Base-by-base conservation (phyloP, 2,888 invertebrate species). In the Helobdella robusta region DNA sequence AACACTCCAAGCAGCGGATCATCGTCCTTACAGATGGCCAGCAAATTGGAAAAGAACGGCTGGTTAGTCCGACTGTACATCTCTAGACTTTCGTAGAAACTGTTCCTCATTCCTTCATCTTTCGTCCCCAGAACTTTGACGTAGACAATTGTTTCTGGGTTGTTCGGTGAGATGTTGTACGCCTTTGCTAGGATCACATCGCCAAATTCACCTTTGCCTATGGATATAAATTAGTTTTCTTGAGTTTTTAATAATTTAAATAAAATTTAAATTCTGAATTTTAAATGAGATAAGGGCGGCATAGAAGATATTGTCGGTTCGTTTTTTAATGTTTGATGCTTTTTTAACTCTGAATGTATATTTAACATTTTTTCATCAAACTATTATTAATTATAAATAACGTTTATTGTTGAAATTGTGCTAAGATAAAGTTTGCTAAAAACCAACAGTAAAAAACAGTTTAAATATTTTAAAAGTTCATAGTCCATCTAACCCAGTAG, bases 401-500 rank as follows among this genome's bases (percentile, higher is more conserved):
- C n/a, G n/a, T n/a, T n/a, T n/a, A n/a, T n/a, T n/a, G n/a, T n/a
- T n/a, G n/a, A n/a, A n/a, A n/a, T n/a, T n/a, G n/a, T n/a, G n/a
- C n/a, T n/a, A n/a, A n/a, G n/a, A n/a, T n/a, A n/a, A n/a, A n/a
- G n/a, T n/a, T n/a, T n/a, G n/a, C n/a, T n/a, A n/a, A n/a, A n/a
- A n/a, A n/a, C n/a, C n/a, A n/a, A n/a, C n/a, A n/a, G n/a, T n/a
- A n/a, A n/a, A n/a, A n/a, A n/a, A n/a, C n/a, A n/a, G n/a, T n/a
- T n/a, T n/a, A n/a, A n/a, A n/a, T n/a, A n/a, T n/a, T n/a, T n/a
- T n/a, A n/a, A n/a, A n/a, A n/a, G n/a, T n/a, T n/a, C n/a, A n/a
- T n/a, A n/a, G n/a, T n/a, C n/a, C n/a, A 20, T 46, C 73, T 73
- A 74, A 83, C 83, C 83, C 59, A 83, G 75, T 64, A 83, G 77